Base-by-base conservation (phyloP, 2,888 invertebrate species). In the Nebria brevicollis region DNA sequence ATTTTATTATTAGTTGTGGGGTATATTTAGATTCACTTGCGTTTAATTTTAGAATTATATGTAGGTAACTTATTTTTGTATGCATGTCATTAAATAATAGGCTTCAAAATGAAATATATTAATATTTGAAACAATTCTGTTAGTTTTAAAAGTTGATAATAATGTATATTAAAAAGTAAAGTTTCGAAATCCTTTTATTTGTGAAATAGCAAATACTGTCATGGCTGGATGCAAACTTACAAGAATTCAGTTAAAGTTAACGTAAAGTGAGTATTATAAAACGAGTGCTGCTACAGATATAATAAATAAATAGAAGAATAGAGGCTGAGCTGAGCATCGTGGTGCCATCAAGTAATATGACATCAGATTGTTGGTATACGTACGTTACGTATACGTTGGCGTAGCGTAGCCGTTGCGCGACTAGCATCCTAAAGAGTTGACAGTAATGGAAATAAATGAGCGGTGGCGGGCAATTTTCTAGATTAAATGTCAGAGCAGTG, bases 361-460 rank as follows among this genome's bases (percentile, higher is more conserved):
- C 88, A 88, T 88, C 88, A 88, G 88, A 88, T 88, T 88, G 87
- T 86, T 85, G 85, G 83, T 83, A 83, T 82, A 82, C 83, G 81
- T 78, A 75, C 66, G 79, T 82, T 68, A 41, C 25, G 43, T 72
- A 68, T 80, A 72, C 41, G 74, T 72, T 66, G 81, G 54, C 8
- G 13, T 54, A 54, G 13, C 54, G 54, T 54, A 11, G 43, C 65
- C 81, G 75, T 75, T 66, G 72, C 77, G 77, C 77, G 82, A 77
- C 72, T 77, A 77, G 77, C 80, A 77, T 83, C 84, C 88, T 88
- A 89, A 89, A 89, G 89, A 89, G 89, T 90, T 91, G 92, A 92
- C 91, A 91, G 90, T 91, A 91, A 92, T 91, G 91, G 91, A 92
- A 91, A 91, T 90, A 91, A 91, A 92, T 91, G 91, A 90, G 90